phyloP scores from a whole-genome alignment of 30 jellyfish, hydroid and myxozoan species.

The Rhopilema esculentum region DNA sequence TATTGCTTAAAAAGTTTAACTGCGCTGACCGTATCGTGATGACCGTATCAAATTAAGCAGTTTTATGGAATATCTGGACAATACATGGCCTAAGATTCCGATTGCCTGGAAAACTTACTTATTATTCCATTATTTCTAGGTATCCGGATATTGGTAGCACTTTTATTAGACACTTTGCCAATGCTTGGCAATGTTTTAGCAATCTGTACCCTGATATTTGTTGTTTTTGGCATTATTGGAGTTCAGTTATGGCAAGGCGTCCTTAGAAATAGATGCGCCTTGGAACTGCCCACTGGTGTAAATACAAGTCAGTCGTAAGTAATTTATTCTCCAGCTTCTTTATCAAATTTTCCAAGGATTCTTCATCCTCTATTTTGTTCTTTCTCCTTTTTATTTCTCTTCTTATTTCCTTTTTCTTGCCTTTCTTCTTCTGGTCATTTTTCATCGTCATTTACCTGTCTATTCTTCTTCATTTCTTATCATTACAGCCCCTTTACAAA shows the following conservation, averaged over 20 bases:
- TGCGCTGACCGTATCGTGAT: too few species aligned
- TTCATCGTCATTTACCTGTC: not conserved
- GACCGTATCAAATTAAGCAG: too few species aligned
- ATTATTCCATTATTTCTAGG: conserved; percentile 55
- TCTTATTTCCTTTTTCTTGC: not conserved
- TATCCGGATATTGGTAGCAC: conserved; percentile 92
- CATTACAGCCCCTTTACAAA: too few species aligned
- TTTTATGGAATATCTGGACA: too few species aligned
- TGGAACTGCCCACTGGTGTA: conserved; percentile 53
- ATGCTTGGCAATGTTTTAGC: conserved; percentile 98
- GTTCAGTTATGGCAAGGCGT: conserved; percentile 99
- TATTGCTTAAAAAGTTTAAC: too few species aligned
- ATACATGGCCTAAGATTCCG: too few species aligned
- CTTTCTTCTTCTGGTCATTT: not conserved
- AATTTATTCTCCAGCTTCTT: not conserved
- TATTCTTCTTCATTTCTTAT: not conserved
- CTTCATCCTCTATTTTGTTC: not conserved
- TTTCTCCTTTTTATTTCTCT: conserved; percentile 13
- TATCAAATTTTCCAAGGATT: not conserved
- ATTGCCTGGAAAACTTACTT: too few species aligned
- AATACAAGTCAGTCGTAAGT: conserved; percentile 27
- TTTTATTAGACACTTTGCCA: conserved; percentile 94
- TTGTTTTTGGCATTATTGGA: conserved; percentile 96
- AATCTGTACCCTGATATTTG: conserved; percentile 82
- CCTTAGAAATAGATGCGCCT: conserved; percentile 83